Evolutionary conservation across 2,797 vertebrate genomes (phyloP).

Genomic region (Clarias fuscus): DNA sequence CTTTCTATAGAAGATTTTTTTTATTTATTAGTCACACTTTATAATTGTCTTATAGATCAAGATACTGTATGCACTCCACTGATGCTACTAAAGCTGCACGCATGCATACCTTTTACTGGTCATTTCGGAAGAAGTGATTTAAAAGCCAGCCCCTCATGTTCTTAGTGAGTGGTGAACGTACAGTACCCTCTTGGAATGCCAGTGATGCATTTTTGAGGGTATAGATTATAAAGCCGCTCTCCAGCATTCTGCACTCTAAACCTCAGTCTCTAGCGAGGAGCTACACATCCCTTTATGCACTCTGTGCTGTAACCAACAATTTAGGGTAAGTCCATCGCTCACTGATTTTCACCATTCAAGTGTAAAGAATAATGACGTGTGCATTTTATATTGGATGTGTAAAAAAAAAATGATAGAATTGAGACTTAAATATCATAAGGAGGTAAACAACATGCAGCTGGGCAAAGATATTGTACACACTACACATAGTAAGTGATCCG

Average conservation of each 20-base stretch:
- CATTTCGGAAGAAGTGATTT: not conserved
- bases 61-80: not conserved
- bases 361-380: slow-evolving; percentile 56
- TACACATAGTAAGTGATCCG: slow-evolving; percentile 60
- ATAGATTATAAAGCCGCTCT: slow-evolving; percentile 53
- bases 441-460: slow-evolving; percentile 54
- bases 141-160: slow-evolving; percentile 8
- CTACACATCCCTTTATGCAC: slow-evolving; percentile 49
- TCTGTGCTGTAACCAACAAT: slow-evolving; percentile 57
- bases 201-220: slow-evolving; percentile 49
- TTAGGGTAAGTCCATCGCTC: slow-evolving; percentile 68
- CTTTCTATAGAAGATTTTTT: not conserved
- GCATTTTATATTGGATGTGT: slow-evolving; percentile 62
- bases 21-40: not conserved
- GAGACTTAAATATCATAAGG: slow-evolving; percentile 59
- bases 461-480: slow-evolving; percentile 49
- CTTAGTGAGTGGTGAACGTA: slow-evolving; percentile 34
- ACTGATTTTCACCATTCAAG: slow-evolving; percentile 50
- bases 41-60: not conserved
- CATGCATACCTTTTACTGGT: slow-evolving; percentile 32
- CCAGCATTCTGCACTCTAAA: slow-evolving; percentile 49
- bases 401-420: slow-evolving; percentile 52
- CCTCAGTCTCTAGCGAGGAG: slow-evolving; percentile 65
- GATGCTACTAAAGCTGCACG: not conserved
- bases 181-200: slow-evolving; percentile 38